Base-by-base conservation (phyloP, 2,888 invertebrate genomes). In the Pantelozetes paolii region DNA sequence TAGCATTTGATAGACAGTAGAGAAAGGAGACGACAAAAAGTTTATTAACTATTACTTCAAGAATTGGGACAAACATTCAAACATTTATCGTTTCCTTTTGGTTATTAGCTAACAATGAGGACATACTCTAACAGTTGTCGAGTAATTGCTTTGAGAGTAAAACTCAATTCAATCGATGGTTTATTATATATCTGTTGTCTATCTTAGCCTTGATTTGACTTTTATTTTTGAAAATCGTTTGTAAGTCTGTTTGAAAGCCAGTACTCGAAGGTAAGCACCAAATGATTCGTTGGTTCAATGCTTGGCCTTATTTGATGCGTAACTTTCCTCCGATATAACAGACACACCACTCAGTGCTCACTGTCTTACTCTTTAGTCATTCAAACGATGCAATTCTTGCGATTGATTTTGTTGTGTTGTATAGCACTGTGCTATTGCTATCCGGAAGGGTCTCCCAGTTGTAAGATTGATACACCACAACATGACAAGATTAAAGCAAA, bases 381-480 rank as follows among this genome's bases (percentile, higher is more conserved):
- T 30, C 20, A 3, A 69, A 69, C 45, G 28, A 69, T 69, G 69
- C 40, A 26, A 40, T 45, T 42, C 32, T 69, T 69, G 3, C 26
- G 9, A 23, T 18, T 69, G 26, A 45, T 69, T 69, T 23, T 69
- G 42, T 36, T 69, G 1, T 26, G 45, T 20, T 40, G n/a, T 18
- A 69, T 69, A 45, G 69, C 26, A 15, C 26, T 69, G 11, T 18
- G 11, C 28, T 28, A 69, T n/a, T 45, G 69, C 23, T 74, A 74
- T 32, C 74, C 74, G 13, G 50, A 70, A n/a, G 74, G 74, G 18
- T 30, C 74, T 36, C 74, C 74, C 32, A 74, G 70, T 45, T 74
- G 74, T 45, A 57, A 70, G 23, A 6, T 32, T 1, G 13, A 36
- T 42, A 48, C 48, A 15, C 74, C 74, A 11, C 57, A 70, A 1